phyloP scores from a whole-genome alignment of 2,113 vertebrate genomes.

The Paramormyrops kingsleyae region DNA sequence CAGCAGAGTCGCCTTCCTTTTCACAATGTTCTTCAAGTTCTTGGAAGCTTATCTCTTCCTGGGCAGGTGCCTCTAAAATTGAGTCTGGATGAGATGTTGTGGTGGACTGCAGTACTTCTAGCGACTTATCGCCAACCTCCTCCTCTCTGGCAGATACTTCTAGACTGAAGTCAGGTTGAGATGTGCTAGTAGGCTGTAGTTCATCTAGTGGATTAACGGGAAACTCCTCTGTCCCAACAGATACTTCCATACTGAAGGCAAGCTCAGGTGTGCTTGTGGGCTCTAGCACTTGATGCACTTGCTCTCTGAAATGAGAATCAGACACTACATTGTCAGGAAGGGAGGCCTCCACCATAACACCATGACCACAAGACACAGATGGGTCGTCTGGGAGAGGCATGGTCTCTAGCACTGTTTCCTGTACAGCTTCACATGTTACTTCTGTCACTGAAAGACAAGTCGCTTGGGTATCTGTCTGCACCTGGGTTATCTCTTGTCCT shows the following conservation, averaged over 20 bases:
- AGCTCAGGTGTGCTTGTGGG: slow-evolving; percentile 21
- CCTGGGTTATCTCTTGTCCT: neutral
- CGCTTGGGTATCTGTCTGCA: neutral
- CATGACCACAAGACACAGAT: slow-evolving; percentile 3
- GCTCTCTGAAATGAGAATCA: slow-evolving; percentile 32
- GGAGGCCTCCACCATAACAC: slow-evolving; percentile 55
- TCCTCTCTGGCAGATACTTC: neutral
- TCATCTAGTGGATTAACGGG: neutral
- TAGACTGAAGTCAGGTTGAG: slow-evolving; percentile 33
- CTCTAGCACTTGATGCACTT: slow-evolving; percentile 24
- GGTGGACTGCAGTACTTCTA: neutral
- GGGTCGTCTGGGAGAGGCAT: neutral
- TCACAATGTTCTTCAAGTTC: neutral
- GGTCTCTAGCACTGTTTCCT: neutral
- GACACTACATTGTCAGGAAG: slow-evolving; percentile 60
- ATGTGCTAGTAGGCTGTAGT: slow-evolving; percentile 26
- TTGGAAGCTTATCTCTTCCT: neutral
- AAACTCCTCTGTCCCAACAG: neutral
- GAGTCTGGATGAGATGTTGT: slow-evolving; percentile 29
- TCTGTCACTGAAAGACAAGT: slow-evolving; percentile 18
- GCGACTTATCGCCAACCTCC: neutral
- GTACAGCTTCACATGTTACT: slow-evolving; percentile 2
- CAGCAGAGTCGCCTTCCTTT: neutral
- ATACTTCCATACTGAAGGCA: slow-evolving; percentile 26
- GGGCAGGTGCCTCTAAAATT: slow-evolving; percentile 8